Evolutionary conservation across 2,888 invertebrate genomes (phyloP), one percentile per base, ranked within the genome.

Genomic region (Drosophila barbarae): DNA sequence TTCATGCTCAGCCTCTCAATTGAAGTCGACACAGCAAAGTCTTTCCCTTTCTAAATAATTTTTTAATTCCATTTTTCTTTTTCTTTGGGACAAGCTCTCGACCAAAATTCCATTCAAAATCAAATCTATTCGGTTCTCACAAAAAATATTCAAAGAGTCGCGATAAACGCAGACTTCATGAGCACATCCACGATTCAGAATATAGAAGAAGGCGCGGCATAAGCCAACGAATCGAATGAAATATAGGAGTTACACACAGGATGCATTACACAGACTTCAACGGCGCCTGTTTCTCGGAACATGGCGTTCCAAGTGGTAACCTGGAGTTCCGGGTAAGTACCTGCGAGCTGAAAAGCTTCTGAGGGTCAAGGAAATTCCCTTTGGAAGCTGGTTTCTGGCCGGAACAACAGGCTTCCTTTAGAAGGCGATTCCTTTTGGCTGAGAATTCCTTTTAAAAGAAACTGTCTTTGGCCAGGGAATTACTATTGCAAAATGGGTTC

Each of bases 281-380:
- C 6, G 32, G 47, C 21, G 38, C 7, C 9, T 5, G 36, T 8
- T 26, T 12, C 0, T 5, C 28, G 15, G 34, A 64, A 2, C n/a
- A 15, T 1, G 9, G n/a, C 10, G 32, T 49, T 18, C 23, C 35
- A 2, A n/a, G 18, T 5, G 13, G 34, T 12, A 71, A 71, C 47
- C 65, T 71, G 15, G 70, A 70, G 38, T 70, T 71, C 18, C 65
- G 54, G 71, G 70, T 70, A 34, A 70, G 61, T 30, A 1, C 2
- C 13, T 1, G 7, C 12, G 21, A 13, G 13, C 1, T 1, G 21
- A 2, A 41, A 7, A 15, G n/a, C n/a, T 13, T 3, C n/a, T 5
- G 6, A 2, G 28, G 3, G 1, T 3, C 2, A 13, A 26, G 9
- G 26, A 8, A n/a, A 5, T 12, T 15, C 13, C 1, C 36, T 1